Percentiles rank a stretch among this genome's conserved stretches.
Evolutionary conservation across 2,888 invertebrate genomes (phyloP).

Genomic region (Lissocephala sabroskyi): DNA sequence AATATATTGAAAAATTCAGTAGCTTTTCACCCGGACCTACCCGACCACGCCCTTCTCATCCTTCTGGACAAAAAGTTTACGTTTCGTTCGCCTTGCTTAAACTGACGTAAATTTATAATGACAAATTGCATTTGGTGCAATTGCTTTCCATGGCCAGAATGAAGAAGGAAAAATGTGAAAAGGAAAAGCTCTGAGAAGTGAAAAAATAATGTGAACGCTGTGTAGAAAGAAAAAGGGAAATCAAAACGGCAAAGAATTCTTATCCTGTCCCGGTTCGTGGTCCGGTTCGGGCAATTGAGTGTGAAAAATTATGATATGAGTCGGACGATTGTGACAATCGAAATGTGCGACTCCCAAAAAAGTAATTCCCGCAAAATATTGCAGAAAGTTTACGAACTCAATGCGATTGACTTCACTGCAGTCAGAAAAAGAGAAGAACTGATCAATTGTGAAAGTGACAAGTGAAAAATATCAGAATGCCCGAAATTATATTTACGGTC

Average conservation of each 20-base stretch:
- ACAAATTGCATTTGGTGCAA: slow-evolving; percentile 65
- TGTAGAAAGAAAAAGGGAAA: too few species aligned
- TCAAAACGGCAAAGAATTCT: too few species aligned
- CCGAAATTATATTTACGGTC: too few species aligned
- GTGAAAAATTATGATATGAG: slow-evolving; percentile 56
- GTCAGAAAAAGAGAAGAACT: too few species aligned
- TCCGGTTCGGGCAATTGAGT: slow-evolving; percentile 45
- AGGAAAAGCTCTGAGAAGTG: slow-evolving; percentile 7
- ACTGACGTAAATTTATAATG: slow-evolving; percentile 67
- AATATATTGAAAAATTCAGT: slow-evolving; percentile 53
- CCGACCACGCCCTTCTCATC: background rate
- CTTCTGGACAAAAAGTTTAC: slow-evolving; percentile 1
- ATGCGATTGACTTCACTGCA: too few species aligned
- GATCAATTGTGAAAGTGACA: too few species aligned
- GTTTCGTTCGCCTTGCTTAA: slow-evolving; percentile 41
- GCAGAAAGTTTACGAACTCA: too few species aligned
- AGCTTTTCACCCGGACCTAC: slow-evolving; percentile 24
- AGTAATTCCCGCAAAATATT: too few species aligned
- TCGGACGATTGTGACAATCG: background rate
- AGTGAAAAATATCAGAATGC: too few species aligned
- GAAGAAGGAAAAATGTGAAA: slow-evolving; percentile 19
- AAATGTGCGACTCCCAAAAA: too few species aligned
- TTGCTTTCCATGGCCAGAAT: slow-evolving; percentile 19
- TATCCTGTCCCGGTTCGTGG: too few species aligned
- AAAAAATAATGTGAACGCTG: slow-evolving; percentile 15